These are phyloP conservation scores for Cranoglanis bouderius DNA, from an alignment of 2,113 vertebrate genomes.

Conservation along the genomic window DNA sequence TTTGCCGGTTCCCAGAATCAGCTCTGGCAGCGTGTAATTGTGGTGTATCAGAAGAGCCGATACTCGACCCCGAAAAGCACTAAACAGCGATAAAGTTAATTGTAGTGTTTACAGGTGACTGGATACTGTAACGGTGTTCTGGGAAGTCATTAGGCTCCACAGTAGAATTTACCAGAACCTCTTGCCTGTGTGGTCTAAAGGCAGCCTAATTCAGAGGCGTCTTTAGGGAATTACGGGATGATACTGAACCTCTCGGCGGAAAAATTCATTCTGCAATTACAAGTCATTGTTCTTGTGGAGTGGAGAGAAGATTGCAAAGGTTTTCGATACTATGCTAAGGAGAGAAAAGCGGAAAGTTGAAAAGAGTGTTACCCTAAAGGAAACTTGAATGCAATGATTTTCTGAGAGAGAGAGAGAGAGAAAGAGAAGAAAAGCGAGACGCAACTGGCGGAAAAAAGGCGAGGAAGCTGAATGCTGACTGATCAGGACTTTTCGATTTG, in stretches of 20 bases:
- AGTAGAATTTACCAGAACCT: slow-evolving; percentile 26
- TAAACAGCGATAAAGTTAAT: not conserved
- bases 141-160: slow-evolving; percentile 33
- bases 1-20: not conserved
- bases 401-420: not conserved
- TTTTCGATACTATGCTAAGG: not conserved
- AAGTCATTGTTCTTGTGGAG: slow-evolving; percentile 1
- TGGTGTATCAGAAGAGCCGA: not conserved
- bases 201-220: not conserved
- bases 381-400: not conserved
- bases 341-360: not conserved
- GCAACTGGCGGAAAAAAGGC: not conserved
- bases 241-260: not conserved
- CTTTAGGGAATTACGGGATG: not conserved
- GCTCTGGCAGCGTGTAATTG: not conserved
- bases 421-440: not conserved
- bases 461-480: not conserved
- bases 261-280: slow-evolving; percentile 10
- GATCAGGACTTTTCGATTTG: not conserved
- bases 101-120: not conserved
- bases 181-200: not conserved
- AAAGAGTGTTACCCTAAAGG: not conserved
- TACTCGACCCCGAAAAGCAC: not conserved
- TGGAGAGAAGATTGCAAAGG: not conserved
- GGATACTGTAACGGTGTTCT: slow-evolving; percentile 17